Evolutionary conservation across 2,797 vertebrate genomes (phyloP).

Genomic region (Gallinago solitaria): DNA sequence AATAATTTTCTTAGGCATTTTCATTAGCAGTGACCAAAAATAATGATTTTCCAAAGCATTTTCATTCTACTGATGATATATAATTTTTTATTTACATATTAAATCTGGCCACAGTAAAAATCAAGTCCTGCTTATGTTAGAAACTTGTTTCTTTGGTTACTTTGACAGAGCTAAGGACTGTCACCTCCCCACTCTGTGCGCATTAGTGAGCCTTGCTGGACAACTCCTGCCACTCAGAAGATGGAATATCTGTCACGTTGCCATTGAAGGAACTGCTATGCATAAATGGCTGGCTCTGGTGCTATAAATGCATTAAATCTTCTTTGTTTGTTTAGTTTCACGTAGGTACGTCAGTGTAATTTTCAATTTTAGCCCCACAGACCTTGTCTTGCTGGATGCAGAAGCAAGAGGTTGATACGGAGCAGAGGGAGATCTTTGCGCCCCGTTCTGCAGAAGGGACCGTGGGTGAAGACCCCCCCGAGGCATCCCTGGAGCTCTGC

Average conservation of each 20-base stretch:
- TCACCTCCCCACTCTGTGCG: not conserved
- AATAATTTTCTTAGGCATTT: not conserved
- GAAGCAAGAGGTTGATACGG: accelerated
- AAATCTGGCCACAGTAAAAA: not conserved
- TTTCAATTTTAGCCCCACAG: not conserved
- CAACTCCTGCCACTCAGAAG: not conserved
- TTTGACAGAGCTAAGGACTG: not conserved
- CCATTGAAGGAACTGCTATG: accelerated
- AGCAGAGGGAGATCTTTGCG: not conserved
- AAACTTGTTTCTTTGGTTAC: not conserved
- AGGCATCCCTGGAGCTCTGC: not conserved
- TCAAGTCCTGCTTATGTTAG: not conserved
- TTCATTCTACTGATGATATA: not conserved
- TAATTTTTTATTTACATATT: not conserved
- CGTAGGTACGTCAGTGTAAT: too few species aligned
- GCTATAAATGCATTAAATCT: not conserved
- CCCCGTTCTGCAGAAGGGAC: not conserved
- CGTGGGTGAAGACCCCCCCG: not conserved
- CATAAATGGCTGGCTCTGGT: not conserved
- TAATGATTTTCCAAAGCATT: not conserved
- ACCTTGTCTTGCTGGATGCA: not conserved
- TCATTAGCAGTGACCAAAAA: not conserved
- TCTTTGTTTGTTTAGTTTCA: not conserved
- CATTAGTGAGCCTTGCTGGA: not conserved
- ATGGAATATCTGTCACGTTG: accelerated